Conservation (phyloP, 1,140 invertebrate genomes). For the Drosophila nigromelanica region DNA sequence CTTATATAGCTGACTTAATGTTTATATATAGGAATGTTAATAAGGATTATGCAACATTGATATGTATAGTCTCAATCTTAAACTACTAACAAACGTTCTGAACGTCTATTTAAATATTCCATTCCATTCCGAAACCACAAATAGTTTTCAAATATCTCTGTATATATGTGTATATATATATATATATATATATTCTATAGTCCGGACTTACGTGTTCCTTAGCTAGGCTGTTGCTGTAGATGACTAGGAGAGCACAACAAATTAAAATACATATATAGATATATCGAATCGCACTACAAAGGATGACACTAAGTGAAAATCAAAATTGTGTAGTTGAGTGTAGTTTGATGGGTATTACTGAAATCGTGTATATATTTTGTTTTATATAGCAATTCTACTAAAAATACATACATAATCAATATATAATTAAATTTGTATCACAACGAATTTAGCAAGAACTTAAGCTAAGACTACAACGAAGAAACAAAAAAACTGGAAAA, state of each 20-base stretch:
- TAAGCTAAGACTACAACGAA: constrained; percentile 71
- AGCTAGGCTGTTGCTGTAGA: no score
- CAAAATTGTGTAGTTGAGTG: constrained; percentile 40
- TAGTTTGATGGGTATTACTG: constrained; percentile 55
- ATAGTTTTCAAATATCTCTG: neutral
- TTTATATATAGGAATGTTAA: constrained; percentile 63
- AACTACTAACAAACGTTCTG: constrained; percentile 41
- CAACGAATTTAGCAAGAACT: constrained; percentile 78
- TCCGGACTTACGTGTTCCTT: no score
- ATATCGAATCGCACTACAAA: constrained; percentile 1
- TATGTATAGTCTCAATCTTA: constrained; percentile 76
- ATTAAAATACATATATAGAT: constrained; percentile 22
- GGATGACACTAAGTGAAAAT: constrained; percentile 21
- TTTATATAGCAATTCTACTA: constrained; percentile 73
- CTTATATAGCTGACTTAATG: constrained; percentile 23
- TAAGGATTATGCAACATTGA: constrained; percentile 59
- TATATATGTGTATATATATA: no score
- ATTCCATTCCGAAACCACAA: constrained; percentile 13
- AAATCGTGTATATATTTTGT: constrained; percentile 78
- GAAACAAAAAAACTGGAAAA: constrained; percentile 57
- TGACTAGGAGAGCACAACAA: neutral
- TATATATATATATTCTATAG: neutral
- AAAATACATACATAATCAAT: constrained; percentile 75
- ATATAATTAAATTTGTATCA: constrained; percentile 79
- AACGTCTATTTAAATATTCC: constrained; percentile 17